These are phyloP conservation scores for Chlamydotis undulata DNA, from an alignment of 2,113 vertebrate species.

Conservation along the genomic window DNA sequence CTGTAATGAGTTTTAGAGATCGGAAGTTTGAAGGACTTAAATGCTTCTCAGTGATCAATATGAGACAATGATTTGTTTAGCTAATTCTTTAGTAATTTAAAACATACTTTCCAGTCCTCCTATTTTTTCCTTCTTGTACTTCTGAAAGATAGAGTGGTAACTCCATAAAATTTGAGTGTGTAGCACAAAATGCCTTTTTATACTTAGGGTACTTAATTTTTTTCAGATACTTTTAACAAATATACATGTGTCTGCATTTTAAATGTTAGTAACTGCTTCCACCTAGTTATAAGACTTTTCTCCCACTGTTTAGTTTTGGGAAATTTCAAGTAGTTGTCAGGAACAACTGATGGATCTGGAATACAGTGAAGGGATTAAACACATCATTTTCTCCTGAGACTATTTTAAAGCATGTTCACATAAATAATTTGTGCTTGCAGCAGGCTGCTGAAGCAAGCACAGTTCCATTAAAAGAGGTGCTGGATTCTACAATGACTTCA, in stretches of 20 bases:
- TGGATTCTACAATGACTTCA: not conserved
- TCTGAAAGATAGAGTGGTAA: not conserved
- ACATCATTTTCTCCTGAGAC: not conserved
- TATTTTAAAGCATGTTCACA: not conserved
- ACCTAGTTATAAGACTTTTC: not conserved
- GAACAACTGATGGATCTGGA: not conserved
- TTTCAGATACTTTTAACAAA: not conserved
- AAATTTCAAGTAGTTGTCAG: not conserved
- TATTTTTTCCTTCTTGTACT: not conserved
- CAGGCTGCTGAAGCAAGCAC: not conserved
- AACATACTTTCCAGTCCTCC: not conserved
- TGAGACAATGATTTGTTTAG: conserved; percentile 4
- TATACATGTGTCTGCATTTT: not conserved
- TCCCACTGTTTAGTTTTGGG: not conserved
- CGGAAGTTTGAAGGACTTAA: not conserved
- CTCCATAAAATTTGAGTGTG: not conserved
- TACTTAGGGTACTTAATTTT: not conserved
- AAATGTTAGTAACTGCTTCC: not conserved
- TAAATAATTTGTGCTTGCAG: not conserved
- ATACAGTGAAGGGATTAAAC: not conserved
- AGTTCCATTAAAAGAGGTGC: not conserved
- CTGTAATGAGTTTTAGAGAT: not conserved
- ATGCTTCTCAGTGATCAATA: not conserved
- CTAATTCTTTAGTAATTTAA: not conserved
- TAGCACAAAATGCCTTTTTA: not conserved